Evolutionary conservation across 2,113 vertebrate species (phyloP).

Genomic region (Pangasianodon hypophthalmus): DNA sequence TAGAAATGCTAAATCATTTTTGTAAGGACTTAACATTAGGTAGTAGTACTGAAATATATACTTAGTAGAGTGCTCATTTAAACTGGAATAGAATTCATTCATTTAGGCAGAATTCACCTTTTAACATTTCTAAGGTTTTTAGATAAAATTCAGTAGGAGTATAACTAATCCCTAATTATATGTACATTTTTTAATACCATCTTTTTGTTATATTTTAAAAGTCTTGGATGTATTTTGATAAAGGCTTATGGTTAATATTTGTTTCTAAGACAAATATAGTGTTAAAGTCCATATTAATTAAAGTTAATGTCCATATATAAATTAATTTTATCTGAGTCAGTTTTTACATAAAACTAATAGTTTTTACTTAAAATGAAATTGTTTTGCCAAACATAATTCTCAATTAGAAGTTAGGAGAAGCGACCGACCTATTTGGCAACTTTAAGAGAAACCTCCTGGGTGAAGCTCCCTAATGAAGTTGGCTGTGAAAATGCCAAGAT

Average conservation of each 20-base stretch:
- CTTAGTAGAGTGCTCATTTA: not conserved
- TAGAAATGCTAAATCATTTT: not conserved
- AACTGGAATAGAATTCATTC: not conserved
- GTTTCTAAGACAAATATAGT: not conserved
- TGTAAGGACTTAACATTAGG: no score
- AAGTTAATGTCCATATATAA: not conserved
- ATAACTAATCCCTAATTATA: not conserved
- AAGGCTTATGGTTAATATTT: not conserved
- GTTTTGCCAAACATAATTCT: not conserved
- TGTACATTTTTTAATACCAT: not conserved
- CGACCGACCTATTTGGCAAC: not conserved
- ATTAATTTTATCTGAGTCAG: not conserved
- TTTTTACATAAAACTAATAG: not conserved
- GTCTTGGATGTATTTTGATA: not conserved
- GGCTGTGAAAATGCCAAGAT: not conserved
- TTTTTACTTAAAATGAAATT: not conserved
- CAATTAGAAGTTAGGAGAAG: not conserved
- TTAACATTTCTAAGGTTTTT: not conserved
- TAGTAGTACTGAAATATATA: not conserved
- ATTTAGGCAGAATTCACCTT: not conserved
- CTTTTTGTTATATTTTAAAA: not conserved
- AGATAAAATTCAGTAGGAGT: not conserved
- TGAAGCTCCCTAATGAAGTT: not conserved
- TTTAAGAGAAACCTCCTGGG: not conserved
- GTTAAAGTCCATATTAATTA: no score